Conservation (phyloP, 2,113 vertebrate species). For the Neogobius melanostomus region DNA sequence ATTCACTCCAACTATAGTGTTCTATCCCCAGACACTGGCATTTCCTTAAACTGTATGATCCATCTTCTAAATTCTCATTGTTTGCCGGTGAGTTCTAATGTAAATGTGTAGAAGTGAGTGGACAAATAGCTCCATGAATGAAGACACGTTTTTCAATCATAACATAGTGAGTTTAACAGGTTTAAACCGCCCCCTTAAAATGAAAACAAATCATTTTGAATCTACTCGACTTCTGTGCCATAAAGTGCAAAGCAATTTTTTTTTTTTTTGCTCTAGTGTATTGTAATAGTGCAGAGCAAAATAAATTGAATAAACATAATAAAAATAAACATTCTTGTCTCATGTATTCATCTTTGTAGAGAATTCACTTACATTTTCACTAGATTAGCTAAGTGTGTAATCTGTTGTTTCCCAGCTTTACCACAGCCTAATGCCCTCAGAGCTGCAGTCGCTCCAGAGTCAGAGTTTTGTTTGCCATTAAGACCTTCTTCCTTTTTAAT, state of each 20-base stretch:
- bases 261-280: neutral
- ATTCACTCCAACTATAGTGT: too few relatives aligned
- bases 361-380: neutral
- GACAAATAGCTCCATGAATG: too few relatives aligned
- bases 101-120: too few relatives aligned
- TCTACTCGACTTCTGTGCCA: neutral
- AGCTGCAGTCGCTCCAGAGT: conserved; percentile 22
- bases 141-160: too few relatives aligned
- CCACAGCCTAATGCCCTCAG: conserved; percentile 14
- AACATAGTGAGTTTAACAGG: too few relatives aligned
- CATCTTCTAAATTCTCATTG: too few relatives aligned
- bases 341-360: neutral
- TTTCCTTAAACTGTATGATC: too few relatives aligned
- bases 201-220: neutral
- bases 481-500: conserved; percentile 35
- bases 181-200: too few relatives aligned
- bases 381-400: neutral
- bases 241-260: neutral
- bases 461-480: conserved; percentile 18
- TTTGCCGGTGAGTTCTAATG: too few relatives aligned
- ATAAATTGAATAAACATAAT: too few relatives aligned
- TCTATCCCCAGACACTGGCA: too few relatives aligned
- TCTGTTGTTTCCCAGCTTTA: neutral
- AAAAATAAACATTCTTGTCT: neutral
- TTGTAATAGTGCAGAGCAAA: neutral